Conservation (phyloP, 2,113 vertebrate species). For the Nesogale talazaci region DNA sequence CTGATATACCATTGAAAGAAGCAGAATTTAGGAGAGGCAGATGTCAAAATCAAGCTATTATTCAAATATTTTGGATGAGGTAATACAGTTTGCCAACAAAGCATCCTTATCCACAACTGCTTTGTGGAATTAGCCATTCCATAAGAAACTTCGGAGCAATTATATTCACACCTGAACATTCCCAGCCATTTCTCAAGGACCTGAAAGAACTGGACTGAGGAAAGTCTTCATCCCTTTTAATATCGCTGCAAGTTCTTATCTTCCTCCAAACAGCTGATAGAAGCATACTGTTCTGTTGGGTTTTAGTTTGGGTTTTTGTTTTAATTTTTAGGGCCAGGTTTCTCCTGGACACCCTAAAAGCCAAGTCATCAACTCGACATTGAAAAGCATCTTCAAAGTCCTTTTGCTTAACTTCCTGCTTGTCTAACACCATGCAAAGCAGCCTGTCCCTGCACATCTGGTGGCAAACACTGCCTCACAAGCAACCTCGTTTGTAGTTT, state of each 20-base stretch:
- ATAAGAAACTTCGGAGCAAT: not conserved
- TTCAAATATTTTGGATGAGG: not conserved
- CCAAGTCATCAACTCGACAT: not conserved
- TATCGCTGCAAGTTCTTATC: not conserved
- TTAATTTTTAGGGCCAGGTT: not conserved
- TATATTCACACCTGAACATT: not conserved
- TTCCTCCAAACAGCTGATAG: not conserved
- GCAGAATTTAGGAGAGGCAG: not conserved
- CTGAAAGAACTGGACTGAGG: not conserved
- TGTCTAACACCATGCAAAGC: not conserved
- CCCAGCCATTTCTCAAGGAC: not conserved
- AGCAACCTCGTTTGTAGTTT: not conserved
- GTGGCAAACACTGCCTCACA: not conserved
- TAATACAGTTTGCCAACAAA: not conserved
- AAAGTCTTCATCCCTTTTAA: not conserved
- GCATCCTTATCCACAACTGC: not conserved
- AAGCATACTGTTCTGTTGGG: not conserved
- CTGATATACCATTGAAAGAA: not conserved
- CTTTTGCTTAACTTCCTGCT: not conserved
- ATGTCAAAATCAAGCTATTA: not conserved
- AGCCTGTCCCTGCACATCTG: not conserved
- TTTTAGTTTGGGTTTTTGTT: not conserved
- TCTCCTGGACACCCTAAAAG: not conserved
- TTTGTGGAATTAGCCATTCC: not conserved
- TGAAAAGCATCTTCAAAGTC: not conserved